A percentile compares a stretch with the other conserved stretches of the same genome.
Evolutionary conservation across 2,888 invertebrate genomes (phyloP).

Genomic region (Cyrtodaria siliqua): DNA sequence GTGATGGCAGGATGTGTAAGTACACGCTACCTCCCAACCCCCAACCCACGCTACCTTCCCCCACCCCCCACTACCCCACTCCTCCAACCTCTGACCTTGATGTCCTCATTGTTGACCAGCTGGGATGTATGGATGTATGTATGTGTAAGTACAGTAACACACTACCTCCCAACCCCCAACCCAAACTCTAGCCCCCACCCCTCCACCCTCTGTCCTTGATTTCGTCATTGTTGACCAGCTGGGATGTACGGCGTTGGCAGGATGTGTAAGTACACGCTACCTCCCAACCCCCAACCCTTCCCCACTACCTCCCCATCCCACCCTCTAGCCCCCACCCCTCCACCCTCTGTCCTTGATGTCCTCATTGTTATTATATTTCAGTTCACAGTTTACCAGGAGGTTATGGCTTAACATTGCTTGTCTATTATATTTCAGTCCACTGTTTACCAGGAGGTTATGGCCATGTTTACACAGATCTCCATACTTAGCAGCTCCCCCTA

Average conservation of each 20-base stretch:
- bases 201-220: slow-evolving; percentile 96
- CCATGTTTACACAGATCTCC: slow-evolving; percentile 98
- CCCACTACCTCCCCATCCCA: no score
- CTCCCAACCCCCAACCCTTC: background rate
- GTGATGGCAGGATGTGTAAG: slow-evolving; percentile 91
- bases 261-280: slow-evolving; percentile 85
- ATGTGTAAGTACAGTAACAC: slow-evolving; percentile 85
- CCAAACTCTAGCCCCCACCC: no score
- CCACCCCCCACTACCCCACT: no score
- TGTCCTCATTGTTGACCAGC: slow-evolving; percentile 97
- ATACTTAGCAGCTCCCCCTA: slow-evolving; percentile 92
- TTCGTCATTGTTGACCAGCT: slow-evolving; percentile 98
- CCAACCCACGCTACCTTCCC: background rate
- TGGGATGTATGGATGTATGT: slow-evolving; percentile 98
- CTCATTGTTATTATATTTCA: no score
- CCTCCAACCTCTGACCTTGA: slow-evolving; percentile 97
- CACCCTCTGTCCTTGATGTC: slow-evolving; percentile 96
- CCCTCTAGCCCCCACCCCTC: no score
- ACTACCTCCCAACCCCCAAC: no score
- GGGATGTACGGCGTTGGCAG: slow-evolving; percentile 98
- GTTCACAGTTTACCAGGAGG: no score
- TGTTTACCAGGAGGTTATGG: slow-evolving; percentile 97
- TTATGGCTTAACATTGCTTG: no score
- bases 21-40: no score
- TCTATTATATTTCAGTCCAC: slow-evolving; percentile 85